These are phyloP conservation scores for Dicrurus megarhynchus DNA, from an alignment of 2,113 vertebrate species.

Conservation along the genomic window DNA sequence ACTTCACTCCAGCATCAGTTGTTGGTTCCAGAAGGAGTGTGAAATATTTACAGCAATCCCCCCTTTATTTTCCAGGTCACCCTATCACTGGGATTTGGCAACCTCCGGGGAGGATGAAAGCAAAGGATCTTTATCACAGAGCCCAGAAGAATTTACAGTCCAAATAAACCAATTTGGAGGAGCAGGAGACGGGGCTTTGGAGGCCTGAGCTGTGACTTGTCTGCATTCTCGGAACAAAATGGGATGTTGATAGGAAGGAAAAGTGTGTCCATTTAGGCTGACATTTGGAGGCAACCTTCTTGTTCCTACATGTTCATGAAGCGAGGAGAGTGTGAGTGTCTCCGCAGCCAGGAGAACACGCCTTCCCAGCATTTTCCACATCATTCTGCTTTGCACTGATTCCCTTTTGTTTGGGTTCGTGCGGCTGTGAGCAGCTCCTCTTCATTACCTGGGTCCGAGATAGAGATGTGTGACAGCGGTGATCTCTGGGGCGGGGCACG, in stretches of 20 bases:
- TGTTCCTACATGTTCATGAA: conserved; percentile 66
- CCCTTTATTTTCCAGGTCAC: conserved; percentile 19
- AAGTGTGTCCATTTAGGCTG: conserved; percentile 34
- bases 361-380: background rate
- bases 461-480: background rate
- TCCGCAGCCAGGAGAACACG: background rate
- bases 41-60: conserved; percentile 26
- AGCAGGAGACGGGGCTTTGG: background rate
- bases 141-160: conserved; percentile 38
- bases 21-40: background rate
- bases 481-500: background rate
- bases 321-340: background rate
- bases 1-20: background rate
- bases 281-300: conserved; percentile 29
- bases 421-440: background rate
- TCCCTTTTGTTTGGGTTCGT: background rate
- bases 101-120: conserved; percentile 15
- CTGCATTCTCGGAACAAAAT: conserved; percentile 44
- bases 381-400: background rate
- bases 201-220: conserved; percentile 28
- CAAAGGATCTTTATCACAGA: background rate
- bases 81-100: background rate
- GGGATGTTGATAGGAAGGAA: conserved; percentile 35
- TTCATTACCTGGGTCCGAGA: background rate
- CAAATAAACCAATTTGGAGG: conserved; percentile 41